Conservation (phyloP, 2,797 vertebrate genomes). For the Pseudopleuronectes americanus region DNA sequence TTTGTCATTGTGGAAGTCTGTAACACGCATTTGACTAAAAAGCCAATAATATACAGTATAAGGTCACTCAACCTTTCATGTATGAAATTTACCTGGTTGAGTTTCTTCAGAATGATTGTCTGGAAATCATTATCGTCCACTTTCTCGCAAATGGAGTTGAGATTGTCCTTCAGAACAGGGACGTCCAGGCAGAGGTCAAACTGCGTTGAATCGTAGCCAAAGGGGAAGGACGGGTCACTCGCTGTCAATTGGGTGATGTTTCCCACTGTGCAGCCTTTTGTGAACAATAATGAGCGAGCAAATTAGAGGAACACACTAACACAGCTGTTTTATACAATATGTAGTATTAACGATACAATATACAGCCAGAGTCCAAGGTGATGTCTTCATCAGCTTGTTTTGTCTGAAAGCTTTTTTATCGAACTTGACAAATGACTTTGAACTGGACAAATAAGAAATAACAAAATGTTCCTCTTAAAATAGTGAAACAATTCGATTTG, state of each 20-base stretch:
- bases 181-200: slow-evolving; percentile 74
- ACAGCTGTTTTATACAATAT: not conserved
- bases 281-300: slow-evolving; percentile 1
- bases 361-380: no score
- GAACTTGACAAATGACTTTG: not conserved
- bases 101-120: slow-evolving; percentile 69
- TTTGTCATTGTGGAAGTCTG: no score
- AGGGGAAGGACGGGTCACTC: slow-evolving; percentile 67
- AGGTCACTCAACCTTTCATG: not conserved
- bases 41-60: not conserved
- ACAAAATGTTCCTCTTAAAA: not conserved
- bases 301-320: not conserved
- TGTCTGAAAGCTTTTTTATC: no score
- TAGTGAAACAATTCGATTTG: not conserved
- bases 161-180: slow-evolving; percentile 63
- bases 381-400: no score
- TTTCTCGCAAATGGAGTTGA: slow-evolving; percentile 68
- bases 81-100: slow-evolving; percentile 68
- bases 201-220: slow-evolving; percentile 65
- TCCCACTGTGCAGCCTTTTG: slow-evolving; percentile 65
- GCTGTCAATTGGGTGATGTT: slow-evolving; percentile 71
- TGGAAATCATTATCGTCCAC: slow-evolving; percentile 67
- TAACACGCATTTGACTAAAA: not conserved
- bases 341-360: no score
- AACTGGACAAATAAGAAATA: not conserved